Conservation (phyloP, 2,113 vertebrate species). For the Sinocyclocheilus anophthalmus region DNA sequence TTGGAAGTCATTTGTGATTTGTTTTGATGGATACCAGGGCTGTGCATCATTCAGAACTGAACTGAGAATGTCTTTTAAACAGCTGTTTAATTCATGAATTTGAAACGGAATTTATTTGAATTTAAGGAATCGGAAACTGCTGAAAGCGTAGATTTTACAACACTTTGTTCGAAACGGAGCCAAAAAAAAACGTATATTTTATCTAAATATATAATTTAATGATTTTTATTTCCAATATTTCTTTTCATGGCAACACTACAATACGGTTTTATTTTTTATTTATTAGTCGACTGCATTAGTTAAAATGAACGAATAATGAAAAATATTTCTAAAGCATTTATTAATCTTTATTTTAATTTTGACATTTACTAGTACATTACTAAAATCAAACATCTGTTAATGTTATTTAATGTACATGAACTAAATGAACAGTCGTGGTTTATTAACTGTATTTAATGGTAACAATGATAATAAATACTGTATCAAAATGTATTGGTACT, state of each 20-base stretch:
- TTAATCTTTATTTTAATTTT: no score
- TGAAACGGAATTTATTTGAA: background rate
- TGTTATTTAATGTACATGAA: no score
- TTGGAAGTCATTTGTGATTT: background rate
- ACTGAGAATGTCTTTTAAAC: background rate
- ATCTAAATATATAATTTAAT: background rate
- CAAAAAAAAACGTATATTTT: background rate
- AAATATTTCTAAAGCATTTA: no score
- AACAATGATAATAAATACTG: no score
- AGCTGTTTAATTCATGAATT: background rate
- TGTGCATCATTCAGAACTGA: background rate
- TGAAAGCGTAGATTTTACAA: background rate
- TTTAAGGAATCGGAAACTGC: background rate
- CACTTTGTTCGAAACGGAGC: background rate
- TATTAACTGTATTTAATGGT: no score
- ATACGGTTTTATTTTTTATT: background rate
- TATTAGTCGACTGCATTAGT: background rate
- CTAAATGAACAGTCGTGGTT: no score
- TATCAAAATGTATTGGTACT: no score
- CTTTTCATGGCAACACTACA: background rate
- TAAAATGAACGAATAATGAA: background rate
- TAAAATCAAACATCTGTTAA: no score
- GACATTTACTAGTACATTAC: no score
- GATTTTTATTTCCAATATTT: background rate
- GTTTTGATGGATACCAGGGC: background rate